A percentile compares a stretch with the other conserved stretches of the same genome.
Evolutionary conservation across 1,140 invertebrate genomes (phyloP).

Genomic region (Drosophila sucinea): DNA sequence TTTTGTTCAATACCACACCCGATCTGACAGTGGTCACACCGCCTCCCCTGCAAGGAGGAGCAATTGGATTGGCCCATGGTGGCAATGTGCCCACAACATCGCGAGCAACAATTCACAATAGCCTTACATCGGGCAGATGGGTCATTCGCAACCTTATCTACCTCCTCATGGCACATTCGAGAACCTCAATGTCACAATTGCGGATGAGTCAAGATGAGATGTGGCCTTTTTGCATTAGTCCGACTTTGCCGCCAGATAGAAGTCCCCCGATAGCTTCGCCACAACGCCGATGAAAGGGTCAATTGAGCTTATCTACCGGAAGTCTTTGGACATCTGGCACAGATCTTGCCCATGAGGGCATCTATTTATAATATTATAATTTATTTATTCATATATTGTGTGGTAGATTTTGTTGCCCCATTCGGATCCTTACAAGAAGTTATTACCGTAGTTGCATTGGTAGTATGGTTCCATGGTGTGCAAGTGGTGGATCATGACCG

Average conservation of each 20-base stretch:
- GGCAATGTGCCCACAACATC: conserved; percentile 66
- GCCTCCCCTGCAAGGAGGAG: conserved; percentile 59
- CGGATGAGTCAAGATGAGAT: background rate
- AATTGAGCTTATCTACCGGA: conserved; percentile 88
- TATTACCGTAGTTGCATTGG: too few species aligned
- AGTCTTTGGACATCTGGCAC: too few species aligned
- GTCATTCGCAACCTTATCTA: conserved; percentile 84
- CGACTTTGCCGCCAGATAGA: conserved; percentile 65
- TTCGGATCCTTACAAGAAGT: too few species aligned
- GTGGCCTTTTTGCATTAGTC: conserved; percentile 43
- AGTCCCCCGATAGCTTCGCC: conserved; percentile 44
- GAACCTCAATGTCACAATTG: conserved; percentile 85
- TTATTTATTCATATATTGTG: too few species aligned
- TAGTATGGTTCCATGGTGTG: too few species aligned
- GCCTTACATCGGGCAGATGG: conserved; percentile 81
- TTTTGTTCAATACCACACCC: conserved; percentile 85
- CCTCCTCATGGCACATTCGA: conserved; percentile 88
- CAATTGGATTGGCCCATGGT: conserved; percentile 47
- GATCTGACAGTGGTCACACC: conserved; percentile 89
- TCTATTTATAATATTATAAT: too few species aligned
- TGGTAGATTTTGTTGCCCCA: too few species aligned
- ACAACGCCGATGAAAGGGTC: conserved; percentile 68
- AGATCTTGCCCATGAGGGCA: too few species aligned
- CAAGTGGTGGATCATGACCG: too few species aligned
- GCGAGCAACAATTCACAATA: conserved; percentile 77